Base-by-base conservation (phyloP, 2,113 vertebrate genomes). In the Paraplagusia blochii region DNA sequence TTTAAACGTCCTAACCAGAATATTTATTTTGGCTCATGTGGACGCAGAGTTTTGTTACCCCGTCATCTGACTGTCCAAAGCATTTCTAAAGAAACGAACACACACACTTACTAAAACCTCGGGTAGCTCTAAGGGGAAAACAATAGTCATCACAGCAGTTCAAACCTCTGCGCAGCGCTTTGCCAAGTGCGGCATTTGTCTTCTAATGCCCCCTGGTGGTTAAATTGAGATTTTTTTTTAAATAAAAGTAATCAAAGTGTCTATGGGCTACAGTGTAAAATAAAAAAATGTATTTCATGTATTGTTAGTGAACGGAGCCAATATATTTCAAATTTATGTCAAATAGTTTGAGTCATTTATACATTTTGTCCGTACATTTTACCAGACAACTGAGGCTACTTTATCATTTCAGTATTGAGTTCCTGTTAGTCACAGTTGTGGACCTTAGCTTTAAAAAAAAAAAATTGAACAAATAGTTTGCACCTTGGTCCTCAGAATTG, bases 161-260 rank as follows among this genome's bases (percentile, higher is more conserved):
- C 53, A 67, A 57, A 11, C 44, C 1, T 36, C 35, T 58, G 49
- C 42, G 17, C 34, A 48, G 34, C 10, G 9, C 34, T 14, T 4
- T 4, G 11, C 8, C 11, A 47, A 53, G 36, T 50, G 51, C 54
- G 38, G 46, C 35, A 43, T 16, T 16, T 38, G 5, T 53, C 17
- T 76, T 39, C n/a, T 69, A 51, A 68, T 63, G 79, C 85, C 89
- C 60, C 69, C 90, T 90, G 88, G 81, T 89, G 89, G 88, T 56
- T 11, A 61, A 50, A 76, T 29, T 49, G 52, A 72, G 49, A 80
- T 74, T 65, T 57, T 53, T 55, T 44, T 62, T 46, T 19, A 11
- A 38, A 68, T 9, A 34, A 14, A 3, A 70, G 72, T 7, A 39
- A 11, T 67, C 69, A 57, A 58, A 13, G 18, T 65, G 22, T 29